These are phyloP conservation scores for Tiaroga cobitis DNA, from an alignment of 2,797 vertebrate species.

Conservation along the genomic window DNA sequence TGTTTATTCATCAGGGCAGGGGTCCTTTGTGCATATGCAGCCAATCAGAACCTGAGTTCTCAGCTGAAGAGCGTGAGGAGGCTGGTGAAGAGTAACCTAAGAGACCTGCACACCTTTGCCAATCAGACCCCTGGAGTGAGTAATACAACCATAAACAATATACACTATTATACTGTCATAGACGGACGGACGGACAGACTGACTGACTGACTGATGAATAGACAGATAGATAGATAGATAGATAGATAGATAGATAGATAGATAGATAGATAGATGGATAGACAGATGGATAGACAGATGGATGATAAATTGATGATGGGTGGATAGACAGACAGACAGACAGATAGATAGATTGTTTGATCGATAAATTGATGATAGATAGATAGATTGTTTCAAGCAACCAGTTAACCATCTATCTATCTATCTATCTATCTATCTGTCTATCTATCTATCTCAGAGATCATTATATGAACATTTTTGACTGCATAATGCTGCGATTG, in stretches of 20 bases:
- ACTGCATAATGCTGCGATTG: neutral
- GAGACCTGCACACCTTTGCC: constrained; percentile 86
- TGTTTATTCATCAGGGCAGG: constrained; percentile 79
- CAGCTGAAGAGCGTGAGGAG: constrained; percentile 82
- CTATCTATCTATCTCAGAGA: too few species aligned
- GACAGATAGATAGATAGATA: fast-evolving
- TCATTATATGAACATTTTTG: neutral
- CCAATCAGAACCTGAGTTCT: constrained; percentile 90
- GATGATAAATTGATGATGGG: neutral
- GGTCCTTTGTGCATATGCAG: constrained; percentile 87
- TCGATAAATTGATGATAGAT: too few species aligned
- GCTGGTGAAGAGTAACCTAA: constrained; percentile 91
- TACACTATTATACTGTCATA: neutral
- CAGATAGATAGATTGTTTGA: neutral
- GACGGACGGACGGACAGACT: fast-evolving
- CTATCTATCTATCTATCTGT: too few species aligned
- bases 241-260: fast-evolving
- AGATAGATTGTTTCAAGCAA: too few species aligned
- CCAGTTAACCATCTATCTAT: too few species aligned
- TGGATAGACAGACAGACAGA: too few species aligned
- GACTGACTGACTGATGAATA: neutral
- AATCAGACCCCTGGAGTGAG: constrained; percentile 67
- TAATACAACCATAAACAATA: neutral
- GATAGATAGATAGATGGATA: too few species aligned
- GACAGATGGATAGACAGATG: too few species aligned